These are phyloP conservation scores for Drosophila mauritiana DNA, from an alignment of 1,140 invertebrate genomes.

Conservation along the genomic window DNA sequence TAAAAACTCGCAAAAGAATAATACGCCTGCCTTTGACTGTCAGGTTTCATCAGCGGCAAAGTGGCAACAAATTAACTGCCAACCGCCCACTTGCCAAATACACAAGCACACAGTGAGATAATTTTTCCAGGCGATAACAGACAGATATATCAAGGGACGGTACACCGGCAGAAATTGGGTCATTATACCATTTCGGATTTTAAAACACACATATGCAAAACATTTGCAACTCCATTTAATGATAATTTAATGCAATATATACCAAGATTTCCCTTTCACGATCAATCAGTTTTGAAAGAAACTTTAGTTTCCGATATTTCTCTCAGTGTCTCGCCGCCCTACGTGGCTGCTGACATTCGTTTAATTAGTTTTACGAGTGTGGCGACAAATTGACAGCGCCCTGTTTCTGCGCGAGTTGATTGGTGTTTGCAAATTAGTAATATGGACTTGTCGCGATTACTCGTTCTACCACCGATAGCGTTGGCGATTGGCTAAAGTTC, in stretches of 20 bases:
- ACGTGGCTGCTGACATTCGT: conserved; percentile 53
- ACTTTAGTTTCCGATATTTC: neutral
- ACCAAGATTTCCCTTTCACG: no score
- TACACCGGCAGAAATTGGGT: neutral
- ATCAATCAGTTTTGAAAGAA: no score
- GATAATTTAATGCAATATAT: no score
- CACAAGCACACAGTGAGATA: conserved; percentile 35
- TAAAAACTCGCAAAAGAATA: conserved; percentile 24
- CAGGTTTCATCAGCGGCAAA: conserved; percentile 57
- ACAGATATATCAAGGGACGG: conserved; percentile 12
- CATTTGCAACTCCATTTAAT: no score
- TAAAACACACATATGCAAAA: neutral
- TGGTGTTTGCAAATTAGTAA: conserved; percentile 52
- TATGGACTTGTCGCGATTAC: conserved; percentile 14
- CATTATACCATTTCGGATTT: neutral
- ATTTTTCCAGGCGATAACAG: conserved; percentile 45
- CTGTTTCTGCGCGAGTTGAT: conserved; percentile 36
- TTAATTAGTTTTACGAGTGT: conserved; percentile 67
- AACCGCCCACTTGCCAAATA: conserved; percentile 39
- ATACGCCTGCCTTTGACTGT: conserved; percentile 36
- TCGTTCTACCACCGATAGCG: conserved; percentile 29
- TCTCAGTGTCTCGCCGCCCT: neutral
- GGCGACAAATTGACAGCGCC: conserved; percentile 46
- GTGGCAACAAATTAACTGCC: conserved; percentile 63
- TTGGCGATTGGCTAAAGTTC: conserved; percentile 50